These are phyloP conservation scores for Lota lota DNA, from an alignment of 2,113 vertebrate species.

Conservation along the genomic window DNA sequence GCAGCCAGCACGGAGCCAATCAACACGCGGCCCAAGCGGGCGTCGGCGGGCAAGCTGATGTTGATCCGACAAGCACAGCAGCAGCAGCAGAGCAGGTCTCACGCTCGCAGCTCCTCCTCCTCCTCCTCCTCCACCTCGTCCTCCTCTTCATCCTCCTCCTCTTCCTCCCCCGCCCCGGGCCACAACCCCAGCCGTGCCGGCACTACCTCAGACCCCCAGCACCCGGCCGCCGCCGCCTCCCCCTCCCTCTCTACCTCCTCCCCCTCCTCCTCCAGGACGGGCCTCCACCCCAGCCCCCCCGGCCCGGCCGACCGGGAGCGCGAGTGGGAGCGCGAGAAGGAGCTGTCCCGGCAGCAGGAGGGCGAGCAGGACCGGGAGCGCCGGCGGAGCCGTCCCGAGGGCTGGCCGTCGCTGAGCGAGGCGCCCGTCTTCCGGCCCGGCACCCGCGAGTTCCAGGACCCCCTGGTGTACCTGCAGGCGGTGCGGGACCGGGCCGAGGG, in stretches of 20 bases:
- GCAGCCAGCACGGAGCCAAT: slow-evolving; percentile 80
- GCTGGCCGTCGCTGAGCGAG: slow-evolving; percentile 84
- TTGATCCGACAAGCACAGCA: slow-evolving; percentile 89
- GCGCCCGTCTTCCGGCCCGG: slow-evolving; percentile 86
- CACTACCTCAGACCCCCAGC: slow-evolving; percentile 96
- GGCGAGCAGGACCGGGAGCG: slow-evolving; percentile 72
- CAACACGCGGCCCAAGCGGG: slow-evolving; percentile 79
- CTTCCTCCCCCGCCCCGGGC: slow-evolving; percentile 46
- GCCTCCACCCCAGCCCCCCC: slow-evolving; percentile 64
- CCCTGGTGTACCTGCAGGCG: slow-evolving; percentile 91
- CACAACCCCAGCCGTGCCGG: slow-evolving; percentile 57
- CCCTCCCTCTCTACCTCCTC: slow-evolving; percentile 31
- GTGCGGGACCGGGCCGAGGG: slow-evolving; percentile 88
- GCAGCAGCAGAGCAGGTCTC: slow-evolving; percentile 84
- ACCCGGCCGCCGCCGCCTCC: slow-evolving; percentile 63
- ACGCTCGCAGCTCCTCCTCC: slow-evolving; percentile 71
- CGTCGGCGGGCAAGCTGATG: slow-evolving; percentile 86
- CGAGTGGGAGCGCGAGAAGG: slow-evolving; percentile 66
- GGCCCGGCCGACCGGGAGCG: slow-evolving; percentile 59
- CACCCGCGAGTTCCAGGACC: slow-evolving; percentile 94
- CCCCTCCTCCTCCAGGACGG: slow-evolving; percentile 23
- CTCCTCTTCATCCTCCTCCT: not conserved
- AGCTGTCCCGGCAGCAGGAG: slow-evolving; percentile 72
- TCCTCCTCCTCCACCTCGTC: slow-evolving; percentile 13
- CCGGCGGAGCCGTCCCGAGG: slow-evolving; percentile 73